Conservation (phyloP, 1,140 invertebrate genomes). For the Capitella teleta region DNA sequence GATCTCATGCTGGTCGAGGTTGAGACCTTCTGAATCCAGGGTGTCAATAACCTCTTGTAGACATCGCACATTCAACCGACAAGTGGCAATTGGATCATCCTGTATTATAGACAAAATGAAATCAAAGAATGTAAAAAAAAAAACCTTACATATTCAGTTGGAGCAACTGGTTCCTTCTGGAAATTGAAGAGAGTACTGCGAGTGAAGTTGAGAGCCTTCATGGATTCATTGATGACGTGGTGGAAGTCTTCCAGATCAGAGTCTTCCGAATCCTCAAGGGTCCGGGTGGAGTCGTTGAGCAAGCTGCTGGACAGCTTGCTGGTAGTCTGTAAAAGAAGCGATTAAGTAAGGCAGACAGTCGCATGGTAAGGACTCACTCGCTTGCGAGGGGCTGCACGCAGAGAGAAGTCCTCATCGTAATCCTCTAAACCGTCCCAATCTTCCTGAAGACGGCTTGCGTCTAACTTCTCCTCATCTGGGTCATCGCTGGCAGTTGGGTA, state of each 20-base stretch:
- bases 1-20: too few species aligned
- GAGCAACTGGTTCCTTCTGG: background rate
- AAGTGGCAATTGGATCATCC: background rate
- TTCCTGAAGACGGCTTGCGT: slow-evolving; percentile 17
- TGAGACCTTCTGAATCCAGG: too few species aligned
- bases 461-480: slow-evolving; percentile 21
- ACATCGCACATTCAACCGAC: background rate
- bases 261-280: slow-evolving; percentile 46
- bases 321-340: background rate
- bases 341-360: background rate
- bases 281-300: too few species aligned
- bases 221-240: slow-evolving; percentile 48
- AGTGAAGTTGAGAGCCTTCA: slow-evolving; percentile 46
- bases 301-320: background rate
- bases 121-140: too few species aligned
- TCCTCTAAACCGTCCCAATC: slow-evolving; percentile 11
- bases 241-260: slow-evolving; percentile 55
- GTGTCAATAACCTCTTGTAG: background rate
- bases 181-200: slow-evolving; percentile 39
- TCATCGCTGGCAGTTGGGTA: slow-evolving; percentile 21
- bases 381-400: background rate
- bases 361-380: background rate
- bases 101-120: background rate
- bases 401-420: background rate
- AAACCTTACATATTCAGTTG: too few species aligned